Base-by-base conservation (phyloP, 2,113 vertebrate species). In the Triplophysa rosa region DNA sequence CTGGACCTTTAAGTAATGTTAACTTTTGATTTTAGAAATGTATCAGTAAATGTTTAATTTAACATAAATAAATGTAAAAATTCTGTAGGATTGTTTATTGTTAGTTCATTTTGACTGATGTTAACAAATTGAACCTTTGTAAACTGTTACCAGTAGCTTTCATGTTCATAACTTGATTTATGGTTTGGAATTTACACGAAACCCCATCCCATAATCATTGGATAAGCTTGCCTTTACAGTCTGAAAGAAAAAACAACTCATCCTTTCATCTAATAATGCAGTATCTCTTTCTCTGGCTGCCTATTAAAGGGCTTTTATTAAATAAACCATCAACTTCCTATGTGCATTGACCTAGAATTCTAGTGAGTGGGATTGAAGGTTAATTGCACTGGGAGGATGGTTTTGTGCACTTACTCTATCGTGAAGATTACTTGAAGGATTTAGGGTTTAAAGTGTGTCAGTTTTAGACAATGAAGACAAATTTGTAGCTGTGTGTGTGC, bases 381-480 rank as follows among this genome's bases (percentile, higher is more conserved):
- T 80, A 81, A 81, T 80, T 79, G 82, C 24, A 66, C 14, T 56
- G 79, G 64, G 81, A 79, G 16, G 19, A n/a, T 29, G 65, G 64
- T 70, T 56, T 62, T 74, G 64, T 79, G 62, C 78, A 68, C 66
- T 71, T 77, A 78, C 61, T 52, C 64, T 54, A 74, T 45, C 6
- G 21, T 62, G 21, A 52, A 65, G 63, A 71, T 64, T 70, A 67
- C 69, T 78, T 54, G 19, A 61, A 63, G 69, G 45, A 81, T 81
- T 83, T 79, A 74, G 21, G 56, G 54, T 49, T 52, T 76, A 8
- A 37, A 80, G 63, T 49, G 83, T 24, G 61, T 85, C 52, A 71
- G 79, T 65, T 67, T 77, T 79, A 77, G 23, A 63, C 80, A 79
- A 82, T 80, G 81, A 40, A 66, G 29, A 72, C 47, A 21, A 71